Percentiles rank a stretch among this genome's conserved stretches.
Evolutionary conservation across 1,140 invertebrate species (phyloP).

Genomic region (Pseudomyrmex dendroicus): DNA sequence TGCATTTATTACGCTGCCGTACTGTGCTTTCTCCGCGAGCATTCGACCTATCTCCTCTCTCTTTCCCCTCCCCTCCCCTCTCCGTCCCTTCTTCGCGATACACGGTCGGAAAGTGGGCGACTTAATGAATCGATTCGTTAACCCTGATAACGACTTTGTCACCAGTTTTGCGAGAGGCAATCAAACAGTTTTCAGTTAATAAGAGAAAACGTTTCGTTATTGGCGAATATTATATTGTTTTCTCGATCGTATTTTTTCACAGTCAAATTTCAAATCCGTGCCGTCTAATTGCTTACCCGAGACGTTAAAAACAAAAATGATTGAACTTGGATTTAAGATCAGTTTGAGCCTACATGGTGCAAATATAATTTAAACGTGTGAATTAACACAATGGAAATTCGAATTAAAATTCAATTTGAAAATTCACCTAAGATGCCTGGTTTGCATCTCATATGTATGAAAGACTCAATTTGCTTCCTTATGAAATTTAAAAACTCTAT

Average conservation of each 20-base stretch:
- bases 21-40: slow-evolving; percentile 67
- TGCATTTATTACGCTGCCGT: slow-evolving; percentile 74
- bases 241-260: neutral
- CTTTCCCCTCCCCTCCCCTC: neutral
- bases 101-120: slow-evolving; percentile 24
- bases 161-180: slow-evolving; percentile 29
- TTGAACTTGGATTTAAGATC: no score
- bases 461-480: no score
- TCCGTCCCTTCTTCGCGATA: neutral
- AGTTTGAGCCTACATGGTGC: no score
- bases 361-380: no score
- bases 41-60: slow-evolving; percentile 53
- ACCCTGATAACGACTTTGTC: slow-evolving; percentile 56
- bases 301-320: no score
- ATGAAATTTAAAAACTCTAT: no score
- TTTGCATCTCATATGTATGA: no score
- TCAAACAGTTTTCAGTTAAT: slow-evolving; percentile 31
- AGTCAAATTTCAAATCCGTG: neutral
- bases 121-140: slow-evolving; percentile 60
- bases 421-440: no score
- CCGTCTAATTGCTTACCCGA: no score
- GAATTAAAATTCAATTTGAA: no score
- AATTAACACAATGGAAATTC: no score
- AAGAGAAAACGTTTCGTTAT: neutral
- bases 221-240: neutral